Conservation (phyloP, 1,140 invertebrate species). For the Hyles euphorbiae region DNA sequence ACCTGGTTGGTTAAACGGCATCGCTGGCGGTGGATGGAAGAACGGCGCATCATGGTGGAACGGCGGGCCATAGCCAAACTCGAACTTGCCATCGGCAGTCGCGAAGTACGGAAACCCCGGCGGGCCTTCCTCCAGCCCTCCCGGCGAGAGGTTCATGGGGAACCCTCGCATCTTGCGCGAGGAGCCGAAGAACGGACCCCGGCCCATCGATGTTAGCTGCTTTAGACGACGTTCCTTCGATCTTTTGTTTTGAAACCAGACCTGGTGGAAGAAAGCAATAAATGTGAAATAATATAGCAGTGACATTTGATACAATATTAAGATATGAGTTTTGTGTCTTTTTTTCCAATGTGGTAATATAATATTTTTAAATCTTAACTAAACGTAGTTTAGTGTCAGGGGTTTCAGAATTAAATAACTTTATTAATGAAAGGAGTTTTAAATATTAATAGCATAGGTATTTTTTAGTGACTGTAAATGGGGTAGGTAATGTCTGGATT, state of each 20-base stretch:
- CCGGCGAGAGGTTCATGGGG: constrained; percentile 91
- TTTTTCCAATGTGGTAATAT: no score
- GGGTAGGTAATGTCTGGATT: no score
- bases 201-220: constrained; percentile 93
- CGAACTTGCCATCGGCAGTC: constrained; percentile 88
- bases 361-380: no score
- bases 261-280: constrained; percentile 78
- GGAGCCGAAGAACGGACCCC: constrained; percentile 91
- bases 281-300: no score
- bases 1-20: constrained; percentile 85
- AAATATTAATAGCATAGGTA: no score
- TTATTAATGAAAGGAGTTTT: no score
- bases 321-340: no score
- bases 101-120: constrained; percentile 91
- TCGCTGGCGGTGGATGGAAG: constrained; percentile 87
- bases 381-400: no score
- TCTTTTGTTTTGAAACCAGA: constrained; percentile 99
- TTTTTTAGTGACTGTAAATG: no score
- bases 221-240: constrained; percentile 97
- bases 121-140: constrained; percentile 86
- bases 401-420: no score
- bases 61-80: constrained; percentile 91
- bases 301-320: no score
- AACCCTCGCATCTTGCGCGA: constrained; percentile 93
- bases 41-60: constrained; percentile 91